phyloP scores from a whole-genome alignment of 2,113 vertebrate genomes.

The Otus sunia region DNA sequence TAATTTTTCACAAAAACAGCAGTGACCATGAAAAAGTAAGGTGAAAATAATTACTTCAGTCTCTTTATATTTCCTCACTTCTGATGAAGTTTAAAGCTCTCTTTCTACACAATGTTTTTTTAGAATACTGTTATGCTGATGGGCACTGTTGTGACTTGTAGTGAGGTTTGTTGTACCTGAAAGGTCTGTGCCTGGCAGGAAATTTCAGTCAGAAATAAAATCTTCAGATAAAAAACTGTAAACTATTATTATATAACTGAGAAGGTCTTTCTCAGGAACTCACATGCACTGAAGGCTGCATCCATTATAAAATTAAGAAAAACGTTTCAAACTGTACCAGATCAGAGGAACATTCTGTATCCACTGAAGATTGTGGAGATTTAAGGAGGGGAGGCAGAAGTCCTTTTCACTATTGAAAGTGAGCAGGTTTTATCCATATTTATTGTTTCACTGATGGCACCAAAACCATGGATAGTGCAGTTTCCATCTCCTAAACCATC shows the following conservation, averaged over 20 bases:
- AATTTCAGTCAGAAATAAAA: not conserved
- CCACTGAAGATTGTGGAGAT: not conserved
- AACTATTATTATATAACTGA: not conserved
- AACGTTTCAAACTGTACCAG: not conserved
- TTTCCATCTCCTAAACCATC: not conserved
- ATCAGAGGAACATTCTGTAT: not conserved
- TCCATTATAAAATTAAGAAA: not conserved
- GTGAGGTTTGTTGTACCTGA: not conserved
- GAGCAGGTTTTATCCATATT: not conserved
- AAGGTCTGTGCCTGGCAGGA: not conserved
- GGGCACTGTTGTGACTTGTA: not conserved
- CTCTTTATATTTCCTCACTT: not conserved
- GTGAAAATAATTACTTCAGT: not conserved
- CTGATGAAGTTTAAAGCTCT: not conserved
- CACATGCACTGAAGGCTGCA: not conserved
- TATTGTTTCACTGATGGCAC: not conserved
- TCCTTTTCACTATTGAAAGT: not conserved
- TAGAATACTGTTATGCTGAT: not conserved
- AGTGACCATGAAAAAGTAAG: not conserved
- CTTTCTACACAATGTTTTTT: not conserved
- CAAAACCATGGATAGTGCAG: not conserved
- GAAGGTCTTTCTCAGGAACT: not conserved
- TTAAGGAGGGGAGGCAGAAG: not conserved
- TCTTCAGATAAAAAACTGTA: not conserved
- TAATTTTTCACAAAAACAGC: not conserved